These are phyloP conservation scores for Ceuthmochares aereus DNA, from an alignment of 2,113 vertebrate genomes.

Conservation along the genomic window DNA sequence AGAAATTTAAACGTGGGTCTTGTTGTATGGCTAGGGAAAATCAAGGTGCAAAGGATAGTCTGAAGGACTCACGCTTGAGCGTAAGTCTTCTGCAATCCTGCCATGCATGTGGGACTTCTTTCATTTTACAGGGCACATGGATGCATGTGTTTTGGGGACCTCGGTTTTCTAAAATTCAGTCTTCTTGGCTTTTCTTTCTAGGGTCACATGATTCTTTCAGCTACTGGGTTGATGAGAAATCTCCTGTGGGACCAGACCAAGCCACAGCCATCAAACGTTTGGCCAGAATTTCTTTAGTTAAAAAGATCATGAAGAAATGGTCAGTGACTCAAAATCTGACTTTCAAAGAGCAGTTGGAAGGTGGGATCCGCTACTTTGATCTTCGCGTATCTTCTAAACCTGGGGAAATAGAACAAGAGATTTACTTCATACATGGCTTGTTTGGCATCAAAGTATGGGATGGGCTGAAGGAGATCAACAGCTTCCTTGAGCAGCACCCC, in stretches of 20 bases:
- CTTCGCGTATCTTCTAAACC: constrained; percentile 97
- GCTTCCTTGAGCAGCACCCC: constrained; percentile 85
- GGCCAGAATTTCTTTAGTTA: constrained; percentile 84
- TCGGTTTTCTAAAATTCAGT: background rate
- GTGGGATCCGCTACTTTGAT: constrained; percentile 97
- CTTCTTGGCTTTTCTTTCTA: constrained; percentile 25
- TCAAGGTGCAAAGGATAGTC: background rate
- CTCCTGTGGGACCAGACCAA: constrained; percentile 89
- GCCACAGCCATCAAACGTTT: constrained; percentile 83
- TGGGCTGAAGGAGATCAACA: constrained; percentile 89
- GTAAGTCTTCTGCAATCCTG: background rate
- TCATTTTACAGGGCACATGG: background rate
- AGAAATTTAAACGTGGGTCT: background rate
- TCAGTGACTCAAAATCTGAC: constrained; percentile 93
- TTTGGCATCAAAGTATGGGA: constrained; percentile 93
- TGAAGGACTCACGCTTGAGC: background rate
- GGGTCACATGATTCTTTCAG: constrained; percentile 92
- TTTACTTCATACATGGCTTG: constrained; percentile 96
- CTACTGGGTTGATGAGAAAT: constrained; percentile 90
- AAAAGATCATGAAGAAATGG: constrained; percentile 91
- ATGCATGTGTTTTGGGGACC: background rate
- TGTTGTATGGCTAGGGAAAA: background rate
- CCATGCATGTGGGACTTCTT: accelerated
- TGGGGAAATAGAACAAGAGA: constrained; percentile 85
- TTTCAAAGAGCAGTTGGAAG: constrained; percentile 93